Percentiles rank a stretch among this genome's conserved stretches.
Evolutionary conservation across 2,888 invertebrate genomes (phyloP).

Genomic region (Tenthredo livida): DNA sequence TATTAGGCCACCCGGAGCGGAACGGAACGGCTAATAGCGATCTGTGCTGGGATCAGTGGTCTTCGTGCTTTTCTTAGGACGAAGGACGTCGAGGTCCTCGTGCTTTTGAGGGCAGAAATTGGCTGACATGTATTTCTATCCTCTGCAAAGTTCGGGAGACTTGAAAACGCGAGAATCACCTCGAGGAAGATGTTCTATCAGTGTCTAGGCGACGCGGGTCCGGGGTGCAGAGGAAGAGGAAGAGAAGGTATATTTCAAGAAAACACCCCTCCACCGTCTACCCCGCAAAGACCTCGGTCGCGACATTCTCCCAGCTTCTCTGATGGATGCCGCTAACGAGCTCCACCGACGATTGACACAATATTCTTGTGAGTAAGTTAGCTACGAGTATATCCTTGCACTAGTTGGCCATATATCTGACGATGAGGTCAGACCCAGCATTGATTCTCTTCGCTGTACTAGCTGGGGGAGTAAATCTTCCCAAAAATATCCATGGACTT

Average conservation of each 20-base stretch:
- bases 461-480: too few relatives aligned
- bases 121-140: not conserved
- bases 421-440: not conserved
- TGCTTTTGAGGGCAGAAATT: not conserved
- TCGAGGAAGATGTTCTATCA: not conserved
- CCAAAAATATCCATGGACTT: too few relatives aligned
- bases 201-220: not conserved
- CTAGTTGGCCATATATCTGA: not conserved
- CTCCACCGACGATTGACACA: conserved; percentile 74
- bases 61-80: not conserved
- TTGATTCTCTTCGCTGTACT: not conserved
- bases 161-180: not conserved
- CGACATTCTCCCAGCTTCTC: conserved; percentile 60
- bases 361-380: conserved; percentile 71
- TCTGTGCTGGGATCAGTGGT: not conserved
- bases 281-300: conserved; percentile 52
- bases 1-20: conserved; percentile 7
- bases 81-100: not conserved
- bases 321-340: conserved; percentile 74
- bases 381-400: too few relatives aligned
- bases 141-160: not conserved
- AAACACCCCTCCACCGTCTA: not conserved
- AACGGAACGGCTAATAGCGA: conserved; percentile 6
- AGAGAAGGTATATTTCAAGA: conserved; percentile 48
- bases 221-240: conserved; percentile 30